Base-by-base conservation (phyloP, 2,888 invertebrate species). In the Amphipyra tragopoginis region DNA sequence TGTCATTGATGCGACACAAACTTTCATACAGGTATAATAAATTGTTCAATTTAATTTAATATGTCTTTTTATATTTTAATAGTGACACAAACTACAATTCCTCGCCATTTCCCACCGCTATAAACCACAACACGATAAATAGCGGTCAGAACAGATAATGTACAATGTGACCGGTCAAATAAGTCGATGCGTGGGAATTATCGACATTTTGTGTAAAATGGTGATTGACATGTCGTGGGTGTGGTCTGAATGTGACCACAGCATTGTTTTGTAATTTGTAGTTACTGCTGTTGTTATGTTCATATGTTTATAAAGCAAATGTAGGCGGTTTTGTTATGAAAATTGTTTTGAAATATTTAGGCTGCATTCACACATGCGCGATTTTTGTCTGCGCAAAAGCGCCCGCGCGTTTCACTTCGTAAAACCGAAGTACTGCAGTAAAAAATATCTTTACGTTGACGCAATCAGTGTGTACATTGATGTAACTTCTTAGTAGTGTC, bases 151-250 rank as follows among this genome's bases (percentile, higher is more conserved):
- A 42, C 47, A 59, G 53, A 68, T 54, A 65, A 52, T 38, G 21
- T 38, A 36, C 59, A 40, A 29, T 29, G 29, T 63, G 49, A 50
- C 70, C 66, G 63, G 44, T 51, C 66, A 60, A 29, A 54, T n/a
- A 56, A 36, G 47, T 60, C 29, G 2, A 13, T 15, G 40, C 43
- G 51, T 57, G 62, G 52, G 52, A 52, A 63, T 47, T 53, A 43
- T 38, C 9, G 42, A 45, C 15, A 51, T 38, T 42, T 49, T 15
- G 38, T 56, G 58, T 50, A 38, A 14, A 34, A 33, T 39, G 42
- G 36, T 50, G 55, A 48, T 56, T 43, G 50, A 33, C 11, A n/a
- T 0, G 7, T 14, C 34, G 59, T 53, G 44, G 49, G 54, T 14
- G 39, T 21, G 33, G 39, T 15, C 9, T 55, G 7, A 15, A 36